phyloP scores from a whole-genome alignment of 2,113 vertebrate species.

The Phycodurus eques region DNA sequence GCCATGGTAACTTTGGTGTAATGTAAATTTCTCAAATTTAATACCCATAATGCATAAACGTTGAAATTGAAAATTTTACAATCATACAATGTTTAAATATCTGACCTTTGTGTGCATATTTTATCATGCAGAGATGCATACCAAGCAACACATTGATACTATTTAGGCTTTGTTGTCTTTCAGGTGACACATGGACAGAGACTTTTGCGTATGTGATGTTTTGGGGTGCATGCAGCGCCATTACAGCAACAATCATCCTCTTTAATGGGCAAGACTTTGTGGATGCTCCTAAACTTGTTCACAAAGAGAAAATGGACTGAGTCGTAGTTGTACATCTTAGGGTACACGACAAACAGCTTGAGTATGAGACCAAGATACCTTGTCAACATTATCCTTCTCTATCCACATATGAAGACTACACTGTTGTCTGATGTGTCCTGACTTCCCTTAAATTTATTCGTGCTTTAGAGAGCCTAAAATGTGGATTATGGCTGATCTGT shows the following conservation, averaged over 20 bases:
- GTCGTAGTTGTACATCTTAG: constrained; percentile 73
- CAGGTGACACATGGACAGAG: constrained; percentile 96
- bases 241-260: constrained; percentile 89
- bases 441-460: not conserved
- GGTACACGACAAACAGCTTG: constrained; percentile 70
- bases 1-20: too few relatives aligned
- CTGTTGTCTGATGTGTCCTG: not conserved
- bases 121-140: not conserved
- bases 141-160: not conserved
- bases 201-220: constrained; percentile 92
- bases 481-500: not conserved
- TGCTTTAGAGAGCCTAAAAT: not conserved
- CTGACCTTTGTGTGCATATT: not conserved
- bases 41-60: too few relatives aligned
- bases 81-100: too few relatives aligned
- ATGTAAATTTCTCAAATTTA: too few relatives aligned
- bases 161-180: not conserved
- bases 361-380: constrained; percentile 60
- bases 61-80: too few relatives aligned
- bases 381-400: not conserved
- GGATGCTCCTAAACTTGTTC: constrained; percentile 91
- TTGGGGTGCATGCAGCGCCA: constrained; percentile 88
- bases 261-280: constrained; percentile 96
- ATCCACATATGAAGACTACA: not conserved
- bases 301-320: constrained; percentile 99